Evolutionary conservation across 2,888 invertebrate genomes (phyloP).

Genomic region (Tyria jacobaeae): DNA sequence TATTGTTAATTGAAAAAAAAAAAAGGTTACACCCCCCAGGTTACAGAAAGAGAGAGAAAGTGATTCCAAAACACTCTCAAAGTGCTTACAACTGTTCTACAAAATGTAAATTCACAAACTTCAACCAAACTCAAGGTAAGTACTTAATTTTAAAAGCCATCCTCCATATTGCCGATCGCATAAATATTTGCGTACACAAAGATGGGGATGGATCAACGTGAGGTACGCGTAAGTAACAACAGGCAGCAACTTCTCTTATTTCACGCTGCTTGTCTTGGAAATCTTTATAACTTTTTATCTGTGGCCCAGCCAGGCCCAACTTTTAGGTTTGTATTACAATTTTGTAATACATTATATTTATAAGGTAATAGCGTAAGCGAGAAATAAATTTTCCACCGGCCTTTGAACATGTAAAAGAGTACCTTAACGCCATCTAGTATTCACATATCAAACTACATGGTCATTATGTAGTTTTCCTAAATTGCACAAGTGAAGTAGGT

Average conservation of each 20-base stretch:
- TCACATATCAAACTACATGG: no score
- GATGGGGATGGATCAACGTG: conserved; percentile 52
- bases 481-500: no score
- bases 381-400: no score
- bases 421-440: no score
- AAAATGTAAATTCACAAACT: neutral
- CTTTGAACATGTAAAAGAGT: no score
- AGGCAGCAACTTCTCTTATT: conserved; percentile 70
- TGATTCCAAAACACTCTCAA: neutral
- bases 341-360: no score
- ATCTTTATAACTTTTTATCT: conserved; percentile 68
- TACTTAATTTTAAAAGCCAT: conserved; percentile 16
- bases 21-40: no score
- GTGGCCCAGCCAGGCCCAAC: conserved; percentile 48
- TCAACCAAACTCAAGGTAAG: conserved; percentile 1
- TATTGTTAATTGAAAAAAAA: no score
- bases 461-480: no score
- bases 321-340: conserved; percentile 27
- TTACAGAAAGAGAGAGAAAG: no score
- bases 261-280: conserved; percentile 54
- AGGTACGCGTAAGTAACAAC: conserved; percentile 61
- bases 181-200: conserved; percentile 28
- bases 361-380: conserved; percentile 16
- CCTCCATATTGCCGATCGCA: conserved; percentile 12
- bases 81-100: neutral